phyloP scores from a whole-genome alignment of 2,888 invertebrate genomes.

The Drosophila demipolita region DNA sequence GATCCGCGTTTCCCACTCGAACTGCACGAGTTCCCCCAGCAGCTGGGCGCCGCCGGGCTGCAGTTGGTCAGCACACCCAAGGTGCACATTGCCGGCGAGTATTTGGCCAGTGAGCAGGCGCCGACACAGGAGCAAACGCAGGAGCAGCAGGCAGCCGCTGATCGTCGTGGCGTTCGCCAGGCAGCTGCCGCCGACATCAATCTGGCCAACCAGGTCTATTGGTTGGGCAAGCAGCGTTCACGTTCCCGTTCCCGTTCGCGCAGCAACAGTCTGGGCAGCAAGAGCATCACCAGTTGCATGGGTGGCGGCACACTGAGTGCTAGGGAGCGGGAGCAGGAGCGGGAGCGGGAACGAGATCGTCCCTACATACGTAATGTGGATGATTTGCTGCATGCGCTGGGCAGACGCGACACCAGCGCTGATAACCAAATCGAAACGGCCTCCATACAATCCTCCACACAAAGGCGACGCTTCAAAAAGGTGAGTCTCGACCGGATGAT shows the following conservation, averaged over 20 bases:
- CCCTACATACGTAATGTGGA: constrained; percentile 83
- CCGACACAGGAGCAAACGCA: constrained; percentile 29
- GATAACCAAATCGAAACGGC: constrained; percentile 62
- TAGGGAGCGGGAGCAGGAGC: constrained; percentile 19
- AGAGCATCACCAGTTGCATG: constrained; percentile 67
- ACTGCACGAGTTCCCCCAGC: constrained; percentile 82
- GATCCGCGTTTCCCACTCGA: constrained; percentile 84
- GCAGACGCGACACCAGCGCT: constrained; percentile 64
- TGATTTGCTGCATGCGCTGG: constrained; percentile 80
- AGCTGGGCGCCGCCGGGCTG: constrained; percentile 81
- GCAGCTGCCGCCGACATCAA: constrained; percentile 80
- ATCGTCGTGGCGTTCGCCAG: constrained; percentile 74
- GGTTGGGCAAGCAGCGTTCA: constrained; percentile 79
- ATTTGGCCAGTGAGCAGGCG: constrained; percentile 74
- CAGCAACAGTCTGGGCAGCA: constrained; percentile 82
- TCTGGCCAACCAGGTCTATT: constrained; percentile 83
- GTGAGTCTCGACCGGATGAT: constrained; percentile 67
- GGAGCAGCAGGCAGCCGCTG: constrained; percentile 53
- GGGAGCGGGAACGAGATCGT: constrained; percentile 60
- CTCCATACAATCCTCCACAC: constrained; percentile 73
- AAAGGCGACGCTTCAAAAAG: constrained; percentile 81
- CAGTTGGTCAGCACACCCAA: constrained; percentile 82
- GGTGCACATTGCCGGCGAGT: constrained; percentile 84
- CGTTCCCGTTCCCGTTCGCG: constrained; percentile 80
- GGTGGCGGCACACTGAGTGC: constrained; percentile 30